Evolutionary conservation across 2,113 vertebrate species (phyloP), one percentile per base, ranked within the genome.

Genomic region (Eubucco bourcierii): DNA sequence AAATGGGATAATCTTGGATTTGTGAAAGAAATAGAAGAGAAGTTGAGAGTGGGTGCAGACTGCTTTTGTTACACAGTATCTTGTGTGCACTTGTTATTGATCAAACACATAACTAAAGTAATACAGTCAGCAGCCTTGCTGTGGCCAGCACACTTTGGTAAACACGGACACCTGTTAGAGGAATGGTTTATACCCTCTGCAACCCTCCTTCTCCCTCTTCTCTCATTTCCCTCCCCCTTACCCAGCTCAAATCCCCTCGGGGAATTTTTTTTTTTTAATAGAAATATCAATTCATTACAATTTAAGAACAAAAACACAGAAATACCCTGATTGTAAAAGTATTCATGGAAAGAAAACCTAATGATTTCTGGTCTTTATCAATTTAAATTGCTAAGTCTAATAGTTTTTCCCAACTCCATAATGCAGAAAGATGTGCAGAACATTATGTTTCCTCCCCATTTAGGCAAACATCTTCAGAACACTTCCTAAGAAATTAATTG

Each of bases 401-500:
- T 64, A 93, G 65, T 96, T 96, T 93, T 84, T 28, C 72, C 84
- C 89, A 96, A 90, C 59, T 95, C 89, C 56, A 37, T 92, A 96
- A 80, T 93, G 96, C 84, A 95, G 87, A 95, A 95, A 94, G 90
- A 96, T 96, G 90, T 97, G 88, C 92, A 90, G 95, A 97, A 93
- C 81, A 94, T 92, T 93, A 83, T 85, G 14, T 95, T 97, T 97
- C 91, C 95, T 97, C 80, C 96, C 88, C 96, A 97, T 97, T 93
- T 95, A 95, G 91, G 94, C 92, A 97, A 97, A 97, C 80, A 86
- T 98, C 97, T 96, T 97, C 90, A 91, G 95, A 97, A 97, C 89
- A 95, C 92, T 98, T 98, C 97, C 97, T 97, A 97, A 97, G 96
- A 97, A 98, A 98, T 98, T 98, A 98, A 98, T 98, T 98, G 98